Evolutionary conservation across 2,113 vertebrate genomes (phyloP), one percentile per base, ranked within the genome.

Genomic region (Reinhardtius hippoglossoides): DNA sequence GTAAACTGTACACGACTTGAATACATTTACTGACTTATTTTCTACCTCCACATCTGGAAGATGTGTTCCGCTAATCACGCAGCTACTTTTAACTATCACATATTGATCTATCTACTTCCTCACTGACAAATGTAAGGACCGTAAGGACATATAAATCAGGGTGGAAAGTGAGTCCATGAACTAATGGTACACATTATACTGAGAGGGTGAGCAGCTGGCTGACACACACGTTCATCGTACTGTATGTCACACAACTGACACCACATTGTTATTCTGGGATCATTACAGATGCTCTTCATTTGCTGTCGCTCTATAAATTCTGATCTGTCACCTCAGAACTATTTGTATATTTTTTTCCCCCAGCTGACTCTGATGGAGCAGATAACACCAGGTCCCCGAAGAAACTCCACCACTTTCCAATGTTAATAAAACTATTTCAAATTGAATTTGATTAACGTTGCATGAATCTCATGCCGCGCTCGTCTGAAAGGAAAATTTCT

Each of bases 381-480:
- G 76, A 86, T 79, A 75, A 83, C 81, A 59, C n/a, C 62, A 64
- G 31, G 52, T 79, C 67, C 81, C 59, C 3, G 26, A 56, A 64
- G 61, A 62, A 76, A 40, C 46, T 31, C 40, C 46, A 40, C 70
- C 60, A 60, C 50, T 65, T 84, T 64, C 18, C 65, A 48, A 26
- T 67, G 76, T 73, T 54, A 13, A 70, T 61, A 48, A 80, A 88
- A 77, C 57, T 50, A 56, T 74, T 75, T 46, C 13, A 2, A 79
- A 78, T 78, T 35, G 71, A 78, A 76, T 81, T 84, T 76, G 63
- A 87, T 87, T 82, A 73, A 78, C 70, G 78, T 81, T 56, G 71
- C 54, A 79, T 61, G 59, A 75, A 42, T 78, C 67, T 78, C 20
- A 37, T 52, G 37, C 31, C 56, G 44, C 3, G 2, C 50, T 86